Percentiles rank a stretch among this genome's conserved stretches.
Conservation (phyloP, 2,888 invertebrate genomes). For the Amphipoea lucens region DNA sequence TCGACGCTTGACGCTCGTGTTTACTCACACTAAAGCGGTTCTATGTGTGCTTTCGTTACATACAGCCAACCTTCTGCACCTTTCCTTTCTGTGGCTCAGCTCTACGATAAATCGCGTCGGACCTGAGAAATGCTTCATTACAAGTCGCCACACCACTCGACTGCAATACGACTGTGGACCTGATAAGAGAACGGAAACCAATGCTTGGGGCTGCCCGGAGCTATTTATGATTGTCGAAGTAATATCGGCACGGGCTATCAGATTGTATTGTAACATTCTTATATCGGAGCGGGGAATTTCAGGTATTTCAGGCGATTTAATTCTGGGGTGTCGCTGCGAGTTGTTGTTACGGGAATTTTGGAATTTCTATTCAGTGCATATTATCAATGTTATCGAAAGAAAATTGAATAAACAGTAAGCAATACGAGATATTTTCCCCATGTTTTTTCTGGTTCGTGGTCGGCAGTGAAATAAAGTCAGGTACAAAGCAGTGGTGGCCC, state of each 20-base stretch:
- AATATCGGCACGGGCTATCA: constrained; percentile 45
- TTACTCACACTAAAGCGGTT: too few species aligned
- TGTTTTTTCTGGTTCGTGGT: too few species aligned
- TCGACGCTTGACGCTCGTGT: too few species aligned
- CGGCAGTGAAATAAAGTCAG: too few species aligned
- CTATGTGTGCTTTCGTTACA: neutral
- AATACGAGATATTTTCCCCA: neutral
- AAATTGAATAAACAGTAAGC: neutral
- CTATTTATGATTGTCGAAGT: constrained; percentile 63
- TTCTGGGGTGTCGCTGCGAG: neutral
- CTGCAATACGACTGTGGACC: constrained; percentile 60
- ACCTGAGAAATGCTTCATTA: constrained; percentile 81
- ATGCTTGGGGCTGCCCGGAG: constrained; percentile 48
- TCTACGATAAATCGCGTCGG: constrained; percentile 77
- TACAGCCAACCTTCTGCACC: neutral
- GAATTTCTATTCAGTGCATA: neutral
- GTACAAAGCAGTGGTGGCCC: too few species aligned
- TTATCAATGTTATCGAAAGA: neutral
- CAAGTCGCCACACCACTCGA: constrained; percentile 65
- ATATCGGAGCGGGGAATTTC: constrained; percentile 12
- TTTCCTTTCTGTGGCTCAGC: constrained; percentile 39
- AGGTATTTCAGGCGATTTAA: constrained; percentile 9
- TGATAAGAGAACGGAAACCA: constrained; percentile 68
- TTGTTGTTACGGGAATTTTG: constrained; percentile 12
- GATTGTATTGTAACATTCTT: constrained; percentile 50